Evolutionary conservation across 2,888 invertebrate genomes (phyloP).

Genomic region (Xanthia togata): DNA sequence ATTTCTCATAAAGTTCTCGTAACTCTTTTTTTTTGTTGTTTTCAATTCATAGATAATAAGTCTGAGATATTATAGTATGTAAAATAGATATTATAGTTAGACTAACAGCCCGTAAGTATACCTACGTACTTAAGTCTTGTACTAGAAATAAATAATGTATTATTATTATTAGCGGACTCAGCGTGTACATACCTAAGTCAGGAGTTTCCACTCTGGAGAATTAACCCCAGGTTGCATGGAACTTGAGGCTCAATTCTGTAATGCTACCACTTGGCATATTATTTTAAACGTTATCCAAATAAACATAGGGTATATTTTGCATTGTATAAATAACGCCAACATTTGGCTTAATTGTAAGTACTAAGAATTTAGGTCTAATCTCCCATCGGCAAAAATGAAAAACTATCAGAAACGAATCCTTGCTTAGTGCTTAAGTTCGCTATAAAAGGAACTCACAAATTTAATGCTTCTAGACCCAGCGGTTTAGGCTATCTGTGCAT

Average conservation of each 20-base stretch:
- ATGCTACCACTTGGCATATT: neutral
- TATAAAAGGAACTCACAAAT: neutral
- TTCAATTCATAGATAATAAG: neutral
- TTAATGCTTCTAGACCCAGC: neutral
- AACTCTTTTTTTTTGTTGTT: neutral
- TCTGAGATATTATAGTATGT: neutral
- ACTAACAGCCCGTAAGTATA: neutral
- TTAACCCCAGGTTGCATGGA: neutral
- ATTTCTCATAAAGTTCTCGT: neutral
- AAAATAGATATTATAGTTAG: neutral
- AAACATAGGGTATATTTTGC: neutral
- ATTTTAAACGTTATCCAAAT: neutral
- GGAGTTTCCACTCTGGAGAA: neutral
- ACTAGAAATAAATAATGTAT: slow-evolving; percentile 5
- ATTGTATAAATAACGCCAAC: neutral
- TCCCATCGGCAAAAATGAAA: neutral
- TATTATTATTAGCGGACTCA: neutral
- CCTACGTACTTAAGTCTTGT: no score
- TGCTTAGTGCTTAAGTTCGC: neutral
- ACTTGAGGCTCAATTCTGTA: neutral
- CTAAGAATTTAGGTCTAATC: neutral
- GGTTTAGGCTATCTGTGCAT: neutral
- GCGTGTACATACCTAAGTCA: neutral
- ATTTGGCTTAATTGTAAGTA: neutral
- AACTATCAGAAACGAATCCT: neutral